Base-by-base conservation (phyloP, 2,113 vertebrate genomes). In the Corythornis vintsioides region DNA sequence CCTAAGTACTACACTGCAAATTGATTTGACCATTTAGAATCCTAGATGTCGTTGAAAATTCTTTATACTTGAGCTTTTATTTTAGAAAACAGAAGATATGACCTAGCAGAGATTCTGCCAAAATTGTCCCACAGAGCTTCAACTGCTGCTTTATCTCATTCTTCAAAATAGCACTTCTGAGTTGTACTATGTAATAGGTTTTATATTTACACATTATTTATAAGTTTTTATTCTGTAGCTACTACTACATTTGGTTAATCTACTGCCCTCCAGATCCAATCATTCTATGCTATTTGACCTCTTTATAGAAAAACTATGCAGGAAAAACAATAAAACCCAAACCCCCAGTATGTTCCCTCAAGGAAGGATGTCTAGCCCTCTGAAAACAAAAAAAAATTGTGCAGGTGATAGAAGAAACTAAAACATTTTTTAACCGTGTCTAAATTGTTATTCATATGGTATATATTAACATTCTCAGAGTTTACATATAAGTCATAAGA, bases 341-440 rank as follows among this genome's bases (percentile, higher is more conserved):
- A 45, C 7, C 1, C 3, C 2, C 6, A 47, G 10, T 43, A 21
- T 1, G 0, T 64, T 67, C 56, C 56, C 13, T 74, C 24, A 60
- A 70, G 31, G 24, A 92, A 76, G 12, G 29, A 63, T 59, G 24
- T 38, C 15, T 35, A 78, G 10, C 4, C n/a, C 22, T 25, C 64
- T 71, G 22, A 38, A 70, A 15, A 43, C n/a, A n/a, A 65, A 66
- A 40, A 11, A 69, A 70, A 66, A 64, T 28, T 31, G 6, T 1
- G 2, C 83, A 67, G 5, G 45, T 65, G 12, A 74, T 29, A 84
- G 22, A 81, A 64, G 56, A 87, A 17, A 55, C 1, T 8, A 53
- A 72, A 86, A 29, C 11, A 52, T 55, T 64, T 77, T 45, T 86
- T 78, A 69, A 2, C 60, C 19, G 93, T 66, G 38, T 22, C 26